phyloP scores from a whole-genome alignment of 2,113 vertebrate genomes.

The Mesitornis unicolor region DNA sequence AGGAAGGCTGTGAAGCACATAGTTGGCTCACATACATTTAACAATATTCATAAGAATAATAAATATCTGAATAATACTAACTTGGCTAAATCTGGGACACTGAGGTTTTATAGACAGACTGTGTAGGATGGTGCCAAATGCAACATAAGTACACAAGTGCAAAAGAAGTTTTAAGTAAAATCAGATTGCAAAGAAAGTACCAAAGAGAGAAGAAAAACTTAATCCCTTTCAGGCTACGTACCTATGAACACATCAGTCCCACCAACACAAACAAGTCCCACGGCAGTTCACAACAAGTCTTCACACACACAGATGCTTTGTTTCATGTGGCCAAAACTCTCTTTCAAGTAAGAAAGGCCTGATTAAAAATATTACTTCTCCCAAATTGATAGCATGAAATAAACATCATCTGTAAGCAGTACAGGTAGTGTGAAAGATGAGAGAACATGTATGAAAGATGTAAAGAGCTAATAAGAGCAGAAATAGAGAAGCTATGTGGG shows the following conservation, averaged over 20 bases:
- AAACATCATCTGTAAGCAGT: not conserved
- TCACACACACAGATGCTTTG: not conserved
- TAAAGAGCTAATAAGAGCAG: not conserved
- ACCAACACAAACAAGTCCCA: not conserved
- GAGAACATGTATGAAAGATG: not conserved
- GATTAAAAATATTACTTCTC: not conserved
- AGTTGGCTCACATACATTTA: not conserved
- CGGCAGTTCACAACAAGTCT: not conserved
- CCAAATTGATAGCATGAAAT: not conserved
- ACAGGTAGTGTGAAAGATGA: not conserved
- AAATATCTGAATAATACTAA: conserved; percentile 56
- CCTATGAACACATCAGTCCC: not conserved
- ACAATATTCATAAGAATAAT: conserved; percentile 25
- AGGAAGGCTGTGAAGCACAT: not conserved
- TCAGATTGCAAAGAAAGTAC: not conserved
- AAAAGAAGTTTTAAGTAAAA: conserved; percentile 39
- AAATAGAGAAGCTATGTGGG: not conserved
- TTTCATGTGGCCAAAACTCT: not conserved
- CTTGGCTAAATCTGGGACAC: conserved; percentile 12
- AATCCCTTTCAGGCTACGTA: not conserved
- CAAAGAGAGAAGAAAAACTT: not conserved
- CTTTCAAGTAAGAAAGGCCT: not conserved
- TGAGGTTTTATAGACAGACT: conserved; percentile 25
- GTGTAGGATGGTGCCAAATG: conserved; percentile 5
- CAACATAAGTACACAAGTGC: conserved; percentile 4